Base-by-base conservation (phyloP, 2,888 invertebrate genomes). In the Minunthozetes semirufus region DNA sequence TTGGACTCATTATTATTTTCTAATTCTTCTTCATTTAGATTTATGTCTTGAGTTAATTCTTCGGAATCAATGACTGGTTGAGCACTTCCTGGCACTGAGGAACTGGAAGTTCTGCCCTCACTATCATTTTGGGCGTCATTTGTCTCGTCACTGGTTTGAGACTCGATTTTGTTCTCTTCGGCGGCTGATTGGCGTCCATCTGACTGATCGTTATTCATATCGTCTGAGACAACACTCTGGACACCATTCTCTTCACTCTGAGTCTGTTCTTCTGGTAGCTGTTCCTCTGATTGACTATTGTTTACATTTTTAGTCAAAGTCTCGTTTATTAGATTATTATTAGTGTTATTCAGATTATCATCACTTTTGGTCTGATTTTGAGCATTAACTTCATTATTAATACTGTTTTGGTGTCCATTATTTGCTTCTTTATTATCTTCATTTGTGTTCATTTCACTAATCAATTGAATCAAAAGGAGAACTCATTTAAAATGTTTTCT, bases 361-460 rank as follows among this genome's bases (percentile, higher is more conserved):
- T 22, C 46, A 25, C 22, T 68, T 68, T 19, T 68, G 46, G 38
- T 46, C 68, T 42, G n/a, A 46, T 68, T 68, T 68, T 68, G 68
- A 68, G 68, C 66, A n/a, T 66, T 68, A 22, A 68, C 6, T 22
- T 68, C 68, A 25, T 68, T 46, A 19, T 19, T 46, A 68, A 63
- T 63, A 63, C 63, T 63, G 63, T 68, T 22, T 68, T 68, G 5
- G n/a, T 29, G 68, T 68, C 46, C 46, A n/a, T 42, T n/a, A 9
- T 66, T 22, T 33, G 27, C 38, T 17, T 66, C 19, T 27, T 61
- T 61, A 29, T 33, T 33, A 1, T 2, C 66, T 66, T 66, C 66
- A 68, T 68, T 68, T 68, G 68, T n/a, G 68, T 46, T 68, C 68
- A 68, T 68, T 68, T 68, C 68, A 63, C 29, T 33, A 15, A 63